Conservation (phyloP, 2,888 invertebrate species). For the Lasioglossum leucozonium region DNA sequence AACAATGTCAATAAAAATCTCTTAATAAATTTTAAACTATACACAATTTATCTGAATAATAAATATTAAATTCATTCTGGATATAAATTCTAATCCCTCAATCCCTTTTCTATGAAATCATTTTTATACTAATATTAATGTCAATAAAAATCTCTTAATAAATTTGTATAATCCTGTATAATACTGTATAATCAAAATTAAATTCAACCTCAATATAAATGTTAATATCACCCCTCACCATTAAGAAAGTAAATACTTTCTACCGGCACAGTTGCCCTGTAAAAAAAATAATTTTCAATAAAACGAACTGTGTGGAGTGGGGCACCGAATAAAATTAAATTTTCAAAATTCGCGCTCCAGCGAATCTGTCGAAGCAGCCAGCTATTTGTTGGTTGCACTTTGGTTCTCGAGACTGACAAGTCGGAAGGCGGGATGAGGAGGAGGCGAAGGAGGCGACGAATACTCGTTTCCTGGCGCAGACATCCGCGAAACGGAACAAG, state of each 20-base stretch:
- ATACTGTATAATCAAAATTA: too few species aligned
- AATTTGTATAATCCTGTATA: too few species aligned
- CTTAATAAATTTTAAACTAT: too few species aligned
- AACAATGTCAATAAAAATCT: too few species aligned
- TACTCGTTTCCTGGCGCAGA: background rate
- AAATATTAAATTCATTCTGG: too few species aligned
- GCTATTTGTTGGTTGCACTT: background rate
- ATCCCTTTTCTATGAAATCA: too few species aligned
- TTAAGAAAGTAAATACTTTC: background rate
- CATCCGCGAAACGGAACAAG: background rate
- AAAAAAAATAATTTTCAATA: background rate
- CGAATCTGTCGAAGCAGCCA: background rate
- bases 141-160: too few species aligned
- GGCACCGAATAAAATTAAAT: background rate
- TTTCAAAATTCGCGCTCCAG: background rate
- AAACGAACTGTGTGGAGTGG: background rate
- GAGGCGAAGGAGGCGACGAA: background rate
- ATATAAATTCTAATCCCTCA: too few species aligned
- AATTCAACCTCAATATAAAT: too few species aligned
- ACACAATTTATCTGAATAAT: too few species aligned
- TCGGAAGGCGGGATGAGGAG: background rate
- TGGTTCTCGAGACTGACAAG: background rate
- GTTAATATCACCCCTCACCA: too few species aligned
- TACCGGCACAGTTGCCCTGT: background rate
- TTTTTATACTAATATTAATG: too few species aligned